Evolutionary conservation across 2,888 invertebrate genomes (phyloP).

Genomic region (Chouioia cunea): DNA sequence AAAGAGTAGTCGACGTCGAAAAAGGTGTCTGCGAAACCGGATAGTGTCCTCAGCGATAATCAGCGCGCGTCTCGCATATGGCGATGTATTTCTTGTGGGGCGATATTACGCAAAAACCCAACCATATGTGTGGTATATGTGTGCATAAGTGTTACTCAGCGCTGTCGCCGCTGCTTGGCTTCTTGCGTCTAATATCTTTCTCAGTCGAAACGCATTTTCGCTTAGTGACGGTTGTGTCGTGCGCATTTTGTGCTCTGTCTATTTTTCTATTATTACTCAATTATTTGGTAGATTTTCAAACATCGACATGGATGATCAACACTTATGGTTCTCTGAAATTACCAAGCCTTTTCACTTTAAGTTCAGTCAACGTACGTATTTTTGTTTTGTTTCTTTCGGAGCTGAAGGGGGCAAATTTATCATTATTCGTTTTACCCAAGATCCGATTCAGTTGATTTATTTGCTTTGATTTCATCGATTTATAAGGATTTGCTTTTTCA

Average conservation of each 20-base stretch:
- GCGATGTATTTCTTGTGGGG: slow-evolving; percentile 1
- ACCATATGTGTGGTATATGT: slow-evolving; percentile 36
- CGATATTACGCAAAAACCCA: slow-evolving; percentile 43
- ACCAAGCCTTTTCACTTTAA: slow-evolving; percentile 45
- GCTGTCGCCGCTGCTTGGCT: too few species aligned
- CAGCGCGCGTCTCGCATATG: slow-evolving; percentile 15
- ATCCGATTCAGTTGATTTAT: too few species aligned
- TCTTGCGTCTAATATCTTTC: slow-evolving; percentile 19
- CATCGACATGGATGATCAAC: slow-evolving; percentile 39
- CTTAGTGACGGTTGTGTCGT: slow-evolving; percentile 20
- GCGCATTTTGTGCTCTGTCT: background rate
- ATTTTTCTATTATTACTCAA: background rate
- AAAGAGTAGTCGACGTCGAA: background rate
- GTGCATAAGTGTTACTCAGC: too few species aligned
- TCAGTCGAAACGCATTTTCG: slow-evolving; percentile 41
- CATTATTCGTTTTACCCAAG: too few species aligned
- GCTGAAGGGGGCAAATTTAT: too few species aligned
- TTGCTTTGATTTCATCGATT: too few species aligned
- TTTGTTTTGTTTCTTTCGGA: background rate
- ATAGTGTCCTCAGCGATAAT: slow-evolving; percentile 6
- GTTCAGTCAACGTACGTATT: slow-evolving; percentile 44
- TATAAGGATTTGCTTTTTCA: too few species aligned
- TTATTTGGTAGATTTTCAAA: background rate
- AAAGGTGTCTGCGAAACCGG: slow-evolving; percentile 16
- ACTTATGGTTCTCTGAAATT: slow-evolving; percentile 44